A percentile compares a stretch with the other conserved stretches of the same genome.
Conservation (phyloP, 2,113 vertebrate species). For the Brienomyrus longianalis region DNA sequence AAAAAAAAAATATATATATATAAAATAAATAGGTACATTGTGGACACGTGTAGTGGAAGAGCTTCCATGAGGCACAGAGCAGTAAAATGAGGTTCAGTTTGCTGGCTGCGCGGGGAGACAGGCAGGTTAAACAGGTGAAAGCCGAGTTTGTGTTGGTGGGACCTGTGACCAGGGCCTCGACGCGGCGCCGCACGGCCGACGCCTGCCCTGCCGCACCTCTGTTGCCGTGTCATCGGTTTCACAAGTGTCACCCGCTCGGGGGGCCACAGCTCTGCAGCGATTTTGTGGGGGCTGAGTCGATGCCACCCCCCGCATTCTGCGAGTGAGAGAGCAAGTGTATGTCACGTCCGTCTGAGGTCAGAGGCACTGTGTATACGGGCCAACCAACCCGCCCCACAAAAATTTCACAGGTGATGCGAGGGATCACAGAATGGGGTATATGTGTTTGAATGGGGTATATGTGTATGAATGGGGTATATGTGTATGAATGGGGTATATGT, state of each 20-base stretch:
- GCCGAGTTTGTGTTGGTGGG: background rate
- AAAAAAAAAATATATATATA: background rate
- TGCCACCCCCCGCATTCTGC: background rate
- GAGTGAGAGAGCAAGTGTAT: background rate
- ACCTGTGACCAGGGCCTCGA: background rate
- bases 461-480: no score
- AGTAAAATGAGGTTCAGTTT: background rate
- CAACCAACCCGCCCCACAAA: background rate
- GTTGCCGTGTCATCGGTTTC: background rate
- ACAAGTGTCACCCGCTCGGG: background rate
- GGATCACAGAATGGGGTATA: background rate
- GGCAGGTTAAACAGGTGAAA: slow-evolving; percentile 4
- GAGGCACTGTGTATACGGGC: background rate
- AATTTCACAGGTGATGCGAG: background rate
- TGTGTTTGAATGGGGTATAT: no score
- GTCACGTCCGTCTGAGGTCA: background rate
- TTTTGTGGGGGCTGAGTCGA: background rate
- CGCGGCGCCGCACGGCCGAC: no score
- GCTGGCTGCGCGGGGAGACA: background rate
- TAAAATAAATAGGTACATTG: background rate
- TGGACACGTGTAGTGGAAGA: background rate
- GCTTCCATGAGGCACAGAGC: background rate
- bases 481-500: no score
- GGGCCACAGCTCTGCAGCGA: background rate
- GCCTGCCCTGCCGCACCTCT: background rate